Evolutionary conservation across 2,888 invertebrate genomes (phyloP).

Genomic region (Craniophora ligustri): DNA sequence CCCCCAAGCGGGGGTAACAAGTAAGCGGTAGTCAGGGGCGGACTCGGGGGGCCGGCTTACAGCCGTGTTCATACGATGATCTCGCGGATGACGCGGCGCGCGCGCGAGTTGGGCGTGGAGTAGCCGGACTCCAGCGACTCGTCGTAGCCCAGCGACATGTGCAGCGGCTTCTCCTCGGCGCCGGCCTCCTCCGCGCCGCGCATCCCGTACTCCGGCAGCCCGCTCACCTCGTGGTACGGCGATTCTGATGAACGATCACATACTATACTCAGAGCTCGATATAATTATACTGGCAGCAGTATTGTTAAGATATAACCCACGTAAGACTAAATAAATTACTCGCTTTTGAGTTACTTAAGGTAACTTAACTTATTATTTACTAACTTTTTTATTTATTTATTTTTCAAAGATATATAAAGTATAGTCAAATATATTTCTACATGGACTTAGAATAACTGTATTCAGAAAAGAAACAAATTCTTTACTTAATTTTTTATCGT

Average conservation of each 20-base stretch:
- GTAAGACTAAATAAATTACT: too few relatives aligned
- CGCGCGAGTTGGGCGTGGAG: constrained; percentile 97
- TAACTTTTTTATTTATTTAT: too few relatives aligned
- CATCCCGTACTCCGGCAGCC: constrained; percentile 94
- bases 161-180: constrained; percentile 95
- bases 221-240: constrained; percentile 97
- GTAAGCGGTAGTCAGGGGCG: constrained; percentile 21
- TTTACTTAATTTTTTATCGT: too few relatives aligned
- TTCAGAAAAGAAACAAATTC: too few relatives aligned
- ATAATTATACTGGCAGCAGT: background rate
- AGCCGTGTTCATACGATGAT: constrained; percentile 93
- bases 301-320: too few relatives aligned
- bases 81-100: constrained; percentile 97
- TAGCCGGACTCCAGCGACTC: constrained; percentile 98
- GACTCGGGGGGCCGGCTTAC: constrained; percentile 34
- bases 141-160: constrained; percentile 96
- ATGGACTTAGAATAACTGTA: too few relatives aligned
- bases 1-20: constrained; percentile 30
- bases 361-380: too few relatives aligned
- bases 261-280: background rate
- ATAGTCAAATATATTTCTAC: too few relatives aligned
- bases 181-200: constrained; percentile 91
- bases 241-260: constrained; percentile 90
- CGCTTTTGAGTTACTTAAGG: too few relatives aligned
- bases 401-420: too few relatives aligned